Conservation (phyloP, 1,140 invertebrate genomes). For the Apis laboriosa region DNA sequence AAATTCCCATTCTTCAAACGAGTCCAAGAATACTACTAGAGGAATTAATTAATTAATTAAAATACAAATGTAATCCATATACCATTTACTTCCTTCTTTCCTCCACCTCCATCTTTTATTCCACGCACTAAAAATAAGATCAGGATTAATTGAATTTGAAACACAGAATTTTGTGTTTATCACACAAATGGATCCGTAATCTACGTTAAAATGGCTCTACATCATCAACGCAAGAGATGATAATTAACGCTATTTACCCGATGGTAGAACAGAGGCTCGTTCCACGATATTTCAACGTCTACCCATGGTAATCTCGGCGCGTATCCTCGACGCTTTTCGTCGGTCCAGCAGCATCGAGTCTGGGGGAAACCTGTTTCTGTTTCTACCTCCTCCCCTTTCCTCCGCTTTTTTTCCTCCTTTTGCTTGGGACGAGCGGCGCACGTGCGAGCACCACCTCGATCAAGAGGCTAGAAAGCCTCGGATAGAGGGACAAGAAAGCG, state of each 20-base stretch:
- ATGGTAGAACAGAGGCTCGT: background rate
- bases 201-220: background rate
- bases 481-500: conserved; percentile 6
- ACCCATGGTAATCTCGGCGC: conserved; percentile 4
- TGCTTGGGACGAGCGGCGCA: conserved; percentile 37
- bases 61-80: background rate
- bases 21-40: too few relatives aligned
- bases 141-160: background rate
- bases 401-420: conserved; percentile 25
- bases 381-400: conserved; percentile 13
- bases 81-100: too few relatives aligned
- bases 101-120: background rate
- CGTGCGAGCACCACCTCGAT: conserved; percentile 54
- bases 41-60: too few relatives aligned
- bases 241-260: conserved; percentile 2
- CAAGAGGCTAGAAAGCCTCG: conserved; percentile 18
- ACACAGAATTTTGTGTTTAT: background rate
- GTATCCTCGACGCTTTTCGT: conserved; percentile 46
- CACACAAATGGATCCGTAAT: background rate
- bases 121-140: background rate
- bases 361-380: conserved; percentile 59
- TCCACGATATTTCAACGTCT: conserved; percentile 28
- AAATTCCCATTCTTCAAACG: too few relatives aligned
- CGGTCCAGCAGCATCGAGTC: conserved; percentile 26
- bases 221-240: background rate